These are phyloP conservation scores for Gila orcuttii DNA, from an alignment of 2,113 vertebrate species.

Conservation along the genomic window DNA sequence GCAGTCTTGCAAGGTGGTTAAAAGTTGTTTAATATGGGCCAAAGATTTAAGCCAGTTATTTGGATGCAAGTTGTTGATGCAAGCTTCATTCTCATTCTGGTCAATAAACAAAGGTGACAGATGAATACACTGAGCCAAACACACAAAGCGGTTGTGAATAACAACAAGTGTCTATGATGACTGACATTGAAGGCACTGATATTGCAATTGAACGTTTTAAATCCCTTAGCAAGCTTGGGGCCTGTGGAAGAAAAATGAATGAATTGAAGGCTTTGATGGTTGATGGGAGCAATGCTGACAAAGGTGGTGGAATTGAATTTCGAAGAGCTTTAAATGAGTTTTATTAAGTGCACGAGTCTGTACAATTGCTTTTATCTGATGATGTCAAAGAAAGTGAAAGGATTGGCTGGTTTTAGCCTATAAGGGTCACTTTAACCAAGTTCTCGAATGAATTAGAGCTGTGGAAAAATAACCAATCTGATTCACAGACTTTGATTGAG, in stretches of 20 bases:
- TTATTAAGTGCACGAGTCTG: background rate
- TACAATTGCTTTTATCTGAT: background rate
- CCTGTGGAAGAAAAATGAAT: background rate
- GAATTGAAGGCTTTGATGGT: background rate
- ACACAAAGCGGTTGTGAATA: background rate
- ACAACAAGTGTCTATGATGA: background rate
- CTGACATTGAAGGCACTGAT: background rate
- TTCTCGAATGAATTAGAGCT: background rate
- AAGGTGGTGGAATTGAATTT: background rate
- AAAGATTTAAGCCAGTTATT: no score
- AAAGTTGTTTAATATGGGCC: no score
- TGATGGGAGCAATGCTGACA: background rate
- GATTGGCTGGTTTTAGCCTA: background rate
- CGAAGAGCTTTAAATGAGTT: background rate
- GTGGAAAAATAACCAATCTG: background rate
- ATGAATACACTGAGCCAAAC: background rate
- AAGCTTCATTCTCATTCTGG: background rate
- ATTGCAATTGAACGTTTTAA: background rate
- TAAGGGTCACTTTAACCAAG: background rate
- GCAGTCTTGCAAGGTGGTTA: no score
- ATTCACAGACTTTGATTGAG: background rate
- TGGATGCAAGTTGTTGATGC: background rate
- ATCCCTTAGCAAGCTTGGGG: background rate
- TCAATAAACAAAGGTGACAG: no score
- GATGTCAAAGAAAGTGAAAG: background rate